Conservation (phyloP, 2,888 invertebrate genomes). For the Coenonympha arcania region DNA sequence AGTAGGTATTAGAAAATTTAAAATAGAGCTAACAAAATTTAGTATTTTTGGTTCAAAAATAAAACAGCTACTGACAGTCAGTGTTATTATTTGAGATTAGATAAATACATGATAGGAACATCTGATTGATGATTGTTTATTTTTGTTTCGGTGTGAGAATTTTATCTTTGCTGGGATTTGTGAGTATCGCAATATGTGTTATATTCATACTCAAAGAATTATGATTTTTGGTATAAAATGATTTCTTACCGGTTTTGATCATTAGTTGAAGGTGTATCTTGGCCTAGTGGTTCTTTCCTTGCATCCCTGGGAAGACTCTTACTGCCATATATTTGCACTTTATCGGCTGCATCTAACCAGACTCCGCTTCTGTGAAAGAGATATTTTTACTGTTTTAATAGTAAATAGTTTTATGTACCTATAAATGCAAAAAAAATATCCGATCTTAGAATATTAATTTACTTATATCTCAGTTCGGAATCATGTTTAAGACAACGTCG, state of each 20-base stretch:
- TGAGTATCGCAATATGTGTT: too few relatives aligned
- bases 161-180: background rate
- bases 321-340: slow-evolving; percentile 73
- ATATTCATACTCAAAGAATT: too few relatives aligned
- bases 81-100: background rate
- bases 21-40: background rate
- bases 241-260: slow-evolving; percentile 56
- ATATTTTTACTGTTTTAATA: background rate
- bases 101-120: background rate
- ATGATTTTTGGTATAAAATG: too few relatives aligned
- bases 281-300: slow-evolving; percentile 88
- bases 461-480: too few relatives aligned
- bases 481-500: too few relatives aligned
- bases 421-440: too few relatives aligned
- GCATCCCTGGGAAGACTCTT: slow-evolving; percentile 87
- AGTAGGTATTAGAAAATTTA: too few relatives aligned
- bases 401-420: background rate
- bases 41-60: background rate
- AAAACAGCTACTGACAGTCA: background rate
- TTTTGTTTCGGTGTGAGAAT: background rate
- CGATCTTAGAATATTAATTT: too few relatives aligned
- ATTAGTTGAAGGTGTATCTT: slow-evolving; percentile 77
- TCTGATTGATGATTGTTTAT: slow-evolving; percentile 6
- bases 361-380: slow-evolving; percentile 70
- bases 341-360: slow-evolving; percentile 90